phyloP scores from a whole-genome alignment of 2,797 vertebrate genomes.

The Alectoris magna region DNA sequence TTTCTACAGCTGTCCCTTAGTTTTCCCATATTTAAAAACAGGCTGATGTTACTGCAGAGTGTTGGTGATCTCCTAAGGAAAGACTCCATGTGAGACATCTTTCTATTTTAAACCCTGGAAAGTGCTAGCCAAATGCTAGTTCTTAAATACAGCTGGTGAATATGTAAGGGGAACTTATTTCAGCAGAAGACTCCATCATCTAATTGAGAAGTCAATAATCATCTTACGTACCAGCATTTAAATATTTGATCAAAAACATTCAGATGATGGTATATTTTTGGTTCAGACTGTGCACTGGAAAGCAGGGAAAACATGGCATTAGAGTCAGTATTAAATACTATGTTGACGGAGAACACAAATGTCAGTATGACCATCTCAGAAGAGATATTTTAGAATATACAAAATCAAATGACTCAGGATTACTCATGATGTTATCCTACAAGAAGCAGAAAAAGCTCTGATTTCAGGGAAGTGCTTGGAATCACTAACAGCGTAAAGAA shows the following conservation, averaged over 20 bases:
- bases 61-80: slow-evolving; percentile 25
- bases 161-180: slow-evolving; percentile 49
- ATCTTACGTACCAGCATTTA: not conserved
- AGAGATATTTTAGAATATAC: slow-evolving; percentile 51
- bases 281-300: slow-evolving; percentile 5
- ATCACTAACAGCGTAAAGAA: slow-evolving; percentile 18
- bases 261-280: not conserved
- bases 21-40: not conserved
- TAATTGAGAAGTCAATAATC: slow-evolving; percentile 43
- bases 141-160: slow-evolving; percentile 53
- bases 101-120: slow-evolving; percentile 53
- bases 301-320: slow-evolving; percentile 3
- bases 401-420: slow-evolving; percentile 63
- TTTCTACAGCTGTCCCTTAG: not conserved
- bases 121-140: slow-evolving; percentile 52
- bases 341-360: slow-evolving; percentile 58
- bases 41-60: not conserved
- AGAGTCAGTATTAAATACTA: not conserved
- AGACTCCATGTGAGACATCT: not conserved
- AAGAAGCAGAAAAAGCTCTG: slow-evolving; percentile 3
- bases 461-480: not conserved
- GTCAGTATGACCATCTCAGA: slow-evolving; percentile 64
- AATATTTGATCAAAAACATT: slow-evolving; percentile 15
- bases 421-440: slow-evolving; percentile 36
- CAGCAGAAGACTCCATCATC: not conserved